Base-by-base conservation (phyloP, 2,797 vertebrate genomes). In the Gymnothorax javanicus region DNA sequence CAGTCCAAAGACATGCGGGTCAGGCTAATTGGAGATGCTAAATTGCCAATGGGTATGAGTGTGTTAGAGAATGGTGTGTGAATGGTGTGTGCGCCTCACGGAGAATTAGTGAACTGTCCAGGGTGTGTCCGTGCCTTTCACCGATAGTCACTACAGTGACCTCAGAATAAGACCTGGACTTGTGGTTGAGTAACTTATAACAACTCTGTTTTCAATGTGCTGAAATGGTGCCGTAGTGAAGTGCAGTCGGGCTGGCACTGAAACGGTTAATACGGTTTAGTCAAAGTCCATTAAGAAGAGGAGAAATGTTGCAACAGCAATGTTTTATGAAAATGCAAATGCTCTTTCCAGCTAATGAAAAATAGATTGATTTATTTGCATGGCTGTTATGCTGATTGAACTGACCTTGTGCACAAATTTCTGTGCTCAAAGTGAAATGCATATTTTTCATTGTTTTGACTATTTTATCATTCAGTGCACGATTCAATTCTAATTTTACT, bases 341-440 rank as follows among this genome's bases (percentile, higher is more conserved):
- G 64, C 58, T 58, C 62, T 58, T 69, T 13, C 62, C 27, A 50
- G 69, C 33, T 59, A 84, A 79, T 62, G 8, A n/a, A 67, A 64
- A 86, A 54, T 93, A 91, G 89, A 88, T 84, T 17, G 86, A 89
- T 91, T 88, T 91, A 90, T 93, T 91, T 87, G 92, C 90, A 91
- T 90, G 89, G 88, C 92, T 92, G 93, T 94, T 93, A 93, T 56
- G 90, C 84, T 90, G 91, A 89, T 93, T 84, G 88, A 86, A 23
- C 11, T 73, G 83, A 73, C 56, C 25, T 57, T 67, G 17, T 17
- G 58, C 69, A 67, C 77, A 73, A 75, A 87, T 87, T 54, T 87
- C 50, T 43, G 67, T 25, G n/a, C 25, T 64, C 81, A 59, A 67
- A 64, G 17, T 83, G 75, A 87, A 87, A 81, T 57, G 52, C 54